Evolutionary conservation across 2,888 invertebrate genomes (phyloP).

Genomic region (Chaitophorus viminalis): DNA sequence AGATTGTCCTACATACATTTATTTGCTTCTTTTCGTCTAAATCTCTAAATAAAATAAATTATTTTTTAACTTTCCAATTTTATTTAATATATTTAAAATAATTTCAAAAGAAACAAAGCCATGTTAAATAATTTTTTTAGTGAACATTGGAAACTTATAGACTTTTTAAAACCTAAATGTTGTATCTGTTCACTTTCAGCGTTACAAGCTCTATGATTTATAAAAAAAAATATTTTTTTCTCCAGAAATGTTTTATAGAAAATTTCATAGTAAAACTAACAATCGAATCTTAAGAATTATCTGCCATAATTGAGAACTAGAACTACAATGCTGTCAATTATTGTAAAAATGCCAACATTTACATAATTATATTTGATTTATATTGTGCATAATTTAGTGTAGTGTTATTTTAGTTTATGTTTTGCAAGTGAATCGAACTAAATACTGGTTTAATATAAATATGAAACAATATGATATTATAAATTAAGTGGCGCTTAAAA

Average conservation of each 20-base stretch:
- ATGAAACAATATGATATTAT: constrained; percentile 8
- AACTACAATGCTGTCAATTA: background rate
- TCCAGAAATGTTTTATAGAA: no score
- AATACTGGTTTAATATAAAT: background rate
- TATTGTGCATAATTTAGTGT: background rate
- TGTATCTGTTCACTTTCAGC: background rate
- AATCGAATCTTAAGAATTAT: no score
- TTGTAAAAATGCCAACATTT: background rate
- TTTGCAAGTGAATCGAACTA: background rate
- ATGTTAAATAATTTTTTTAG: no score
- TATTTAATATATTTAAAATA: no score
- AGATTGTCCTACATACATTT: no score
- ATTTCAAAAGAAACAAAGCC: no score
- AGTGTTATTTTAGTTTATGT: background rate
- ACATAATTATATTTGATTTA: background rate
- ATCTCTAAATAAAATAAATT: background rate
- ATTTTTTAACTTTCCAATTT: no score
- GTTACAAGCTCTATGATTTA: no score
- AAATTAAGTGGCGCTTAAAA: background rate
- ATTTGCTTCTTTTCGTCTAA: background rate
- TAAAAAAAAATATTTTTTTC: background rate
- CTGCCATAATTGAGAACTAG: no score
- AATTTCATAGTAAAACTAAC: no score
- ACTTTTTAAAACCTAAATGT: background rate
- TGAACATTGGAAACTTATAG: no score